Base-by-base conservation (phyloP, 2,888 invertebrate species). In the Drosophila affinis region DNA sequence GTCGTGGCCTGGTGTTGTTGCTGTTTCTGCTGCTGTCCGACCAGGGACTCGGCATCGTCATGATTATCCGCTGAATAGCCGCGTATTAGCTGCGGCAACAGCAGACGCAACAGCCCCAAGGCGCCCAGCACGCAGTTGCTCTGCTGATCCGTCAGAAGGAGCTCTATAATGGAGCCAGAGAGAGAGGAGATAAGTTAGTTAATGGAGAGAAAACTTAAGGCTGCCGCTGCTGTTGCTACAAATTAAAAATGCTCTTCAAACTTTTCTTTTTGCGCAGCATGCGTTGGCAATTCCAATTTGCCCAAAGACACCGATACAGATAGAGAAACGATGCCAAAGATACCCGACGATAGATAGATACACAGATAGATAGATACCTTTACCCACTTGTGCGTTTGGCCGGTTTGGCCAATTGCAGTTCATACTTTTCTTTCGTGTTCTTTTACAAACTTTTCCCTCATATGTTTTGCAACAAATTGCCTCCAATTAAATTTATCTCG, bases 21-120 rank as follows among this genome's bases (percentile, higher is more conserved):
- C 34, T 69, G 62, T 24, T 70, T 62, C 29, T 59, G 55, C 49
- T 58, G 68, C 46, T 58, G 63, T 14, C 70, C 62, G 56, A 64
- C 73, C 68, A 79, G 51, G 71, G 78, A 81, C 63, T 81, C 89
- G 64, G 81, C 77, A 47, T 89, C 88, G 55, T 88, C 85, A 55
- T 62, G 71, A 60, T 69, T 70, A 77, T 90, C 87, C 64, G 76
- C 62, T 10, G 57, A 51, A 55, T 88, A 87, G 54, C 89, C 87
- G 24, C 89, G 88, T 75, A 91, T 89, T 34, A 94, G 90, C 78
- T 94, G 93, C 4, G 95, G 95, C 72, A 96, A 90, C 69, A 96
- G 91, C 70, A 94, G 92, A 80, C 95, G 94, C 68, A 96, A 88
- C 86, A 95, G 94, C 51, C 94, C 93, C 76, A 96, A 92, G 54